Conservation (phyloP, 2,113 vertebrate species). For the Macaca nemestrina region DNA sequence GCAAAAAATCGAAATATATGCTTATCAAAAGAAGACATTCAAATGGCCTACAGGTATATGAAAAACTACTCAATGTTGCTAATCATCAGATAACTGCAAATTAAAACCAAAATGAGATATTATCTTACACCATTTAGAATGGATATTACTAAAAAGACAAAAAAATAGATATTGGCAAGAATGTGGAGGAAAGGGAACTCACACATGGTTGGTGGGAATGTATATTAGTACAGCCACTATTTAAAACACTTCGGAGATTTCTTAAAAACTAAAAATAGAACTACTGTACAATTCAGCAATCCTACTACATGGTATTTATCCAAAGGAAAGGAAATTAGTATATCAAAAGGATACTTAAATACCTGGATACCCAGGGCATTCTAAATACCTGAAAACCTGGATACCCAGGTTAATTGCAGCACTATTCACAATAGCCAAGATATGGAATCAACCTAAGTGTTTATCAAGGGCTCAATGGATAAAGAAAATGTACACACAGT, state of each 20-base stretch:
- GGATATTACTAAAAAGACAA: neutral
- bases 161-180: neutral
- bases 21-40: neutral
- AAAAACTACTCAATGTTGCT: neutral
- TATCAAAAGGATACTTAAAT: neutral
- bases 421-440: neutral
- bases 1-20: neutral
- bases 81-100: neutral
- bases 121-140: neutral
- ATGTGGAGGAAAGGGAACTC: neutral
- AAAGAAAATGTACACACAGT: neutral
- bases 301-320: neutral
- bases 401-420: neutral
- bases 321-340: neutral
- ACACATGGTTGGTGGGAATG: neutral
- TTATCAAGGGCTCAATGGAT: neutral
- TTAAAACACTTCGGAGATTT: neutral
- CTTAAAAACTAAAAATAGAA: neutral
- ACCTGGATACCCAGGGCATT: too few species aligned
- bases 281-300: neutral
- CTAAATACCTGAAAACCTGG: neutral
- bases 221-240: neutral
- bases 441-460: neutral
- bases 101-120: neutral
- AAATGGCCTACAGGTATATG: neutral